These are phyloP conservation scores for Galeopsomyia nigrocyanea DNA, from an alignment of 2,888 invertebrate species.

Conservation along the genomic window DNA sequence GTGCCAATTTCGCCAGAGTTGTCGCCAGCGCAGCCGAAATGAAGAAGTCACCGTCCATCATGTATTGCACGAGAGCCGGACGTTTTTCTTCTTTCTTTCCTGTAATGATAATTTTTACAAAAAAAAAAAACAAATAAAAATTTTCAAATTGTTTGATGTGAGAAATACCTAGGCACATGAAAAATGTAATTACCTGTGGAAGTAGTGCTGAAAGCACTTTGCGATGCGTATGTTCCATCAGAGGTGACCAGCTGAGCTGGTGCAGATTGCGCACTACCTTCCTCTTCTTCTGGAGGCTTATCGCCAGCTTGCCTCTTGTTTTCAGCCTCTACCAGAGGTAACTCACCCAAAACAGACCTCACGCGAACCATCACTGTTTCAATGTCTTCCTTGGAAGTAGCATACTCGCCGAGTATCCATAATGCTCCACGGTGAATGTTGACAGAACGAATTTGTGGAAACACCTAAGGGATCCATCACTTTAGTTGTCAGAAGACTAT, in stretches of 20 bases:
- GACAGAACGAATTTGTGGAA: conserved; percentile 89
- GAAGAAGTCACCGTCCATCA: conserved; percentile 96
- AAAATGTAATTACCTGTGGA: conserved; percentile 65
- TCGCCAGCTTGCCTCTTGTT: conserved; percentile 83
- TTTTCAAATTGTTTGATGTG: neutral
- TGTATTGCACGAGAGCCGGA: conserved; percentile 87
- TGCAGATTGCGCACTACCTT: conserved; percentile 54
- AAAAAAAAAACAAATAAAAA: conserved; percentile 1
- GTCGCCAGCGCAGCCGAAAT: conserved; percentile 93
- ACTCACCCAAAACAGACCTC: conserved; percentile 77
- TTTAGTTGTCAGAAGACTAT: neutral
- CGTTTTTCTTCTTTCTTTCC: conserved; percentile 77
- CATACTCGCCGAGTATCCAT: conserved; percentile 98
- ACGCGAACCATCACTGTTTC: conserved; percentile 84
- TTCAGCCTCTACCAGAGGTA: conserved; percentile 74
- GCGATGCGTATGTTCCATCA: conserved; percentile 98
- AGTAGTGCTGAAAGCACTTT: conserved; percentile 93
- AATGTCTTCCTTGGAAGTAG: conserved; percentile 83
- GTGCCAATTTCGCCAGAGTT: conserved; percentile 90
- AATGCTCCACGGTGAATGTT: conserved; percentile 94
- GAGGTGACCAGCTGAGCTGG: conserved; percentile 89
- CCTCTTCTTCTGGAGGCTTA: conserved; percentile 70
- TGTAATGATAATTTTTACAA: conserved; percentile 34
- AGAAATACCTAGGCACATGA: neutral
- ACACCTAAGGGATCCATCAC: conserved; percentile 79